A percentile compares a stretch with the other conserved stretches of the same genome.
Evolutionary conservation across 2,113 vertebrate species (phyloP).

Genomic region (Clarias magur): DNA sequence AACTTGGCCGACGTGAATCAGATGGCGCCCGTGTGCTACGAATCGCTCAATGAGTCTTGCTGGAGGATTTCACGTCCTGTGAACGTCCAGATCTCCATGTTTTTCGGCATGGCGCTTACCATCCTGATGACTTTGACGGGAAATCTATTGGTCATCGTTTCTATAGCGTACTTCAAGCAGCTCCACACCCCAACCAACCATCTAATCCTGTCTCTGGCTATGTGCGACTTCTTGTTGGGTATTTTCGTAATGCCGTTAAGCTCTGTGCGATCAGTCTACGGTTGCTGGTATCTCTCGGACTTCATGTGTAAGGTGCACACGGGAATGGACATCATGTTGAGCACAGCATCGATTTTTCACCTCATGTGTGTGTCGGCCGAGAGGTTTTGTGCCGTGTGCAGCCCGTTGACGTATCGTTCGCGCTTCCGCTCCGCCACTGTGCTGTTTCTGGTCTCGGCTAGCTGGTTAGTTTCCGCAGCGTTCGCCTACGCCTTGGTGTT

Average conservation of each 20-base stretch:
- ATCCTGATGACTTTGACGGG: conserved; percentile 44
- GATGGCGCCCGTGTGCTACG: conserved; percentile 28
- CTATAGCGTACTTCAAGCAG: conserved; percentile 63
- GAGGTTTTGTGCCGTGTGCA: conserved; percentile 51
- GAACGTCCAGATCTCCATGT: conserved; percentile 22
- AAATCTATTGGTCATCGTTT: conserved; percentile 61
- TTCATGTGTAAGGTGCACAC: conserved; percentile 52
- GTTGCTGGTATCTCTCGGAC: conserved; percentile 55
- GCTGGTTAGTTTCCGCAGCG: conserved; percentile 41
- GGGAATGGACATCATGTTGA: conserved; percentile 49
- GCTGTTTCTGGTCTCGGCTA: conserved; percentile 41
- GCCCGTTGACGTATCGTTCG: conserved; percentile 40
- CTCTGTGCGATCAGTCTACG: conserved; percentile 33
- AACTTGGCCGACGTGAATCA: neutral
- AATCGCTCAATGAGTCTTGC: conserved; percentile 47
- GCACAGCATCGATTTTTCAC: conserved; percentile 51
- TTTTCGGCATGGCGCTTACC: conserved; percentile 23
- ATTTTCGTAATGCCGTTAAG: conserved; percentile 77
- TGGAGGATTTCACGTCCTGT: conserved; percentile 14
- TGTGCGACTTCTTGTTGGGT: conserved; percentile 56
- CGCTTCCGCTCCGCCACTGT: conserved; percentile 36
- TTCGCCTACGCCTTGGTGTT: conserved; percentile 30
- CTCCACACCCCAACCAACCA: conserved; percentile 60
- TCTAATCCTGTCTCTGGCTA: conserved; percentile 55
- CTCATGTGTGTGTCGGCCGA: conserved; percentile 54